These are phyloP conservation scores for Anableps anableps DNA, from an alignment of 2,797 vertebrate genomes.

Conservation along the genomic window DNA sequence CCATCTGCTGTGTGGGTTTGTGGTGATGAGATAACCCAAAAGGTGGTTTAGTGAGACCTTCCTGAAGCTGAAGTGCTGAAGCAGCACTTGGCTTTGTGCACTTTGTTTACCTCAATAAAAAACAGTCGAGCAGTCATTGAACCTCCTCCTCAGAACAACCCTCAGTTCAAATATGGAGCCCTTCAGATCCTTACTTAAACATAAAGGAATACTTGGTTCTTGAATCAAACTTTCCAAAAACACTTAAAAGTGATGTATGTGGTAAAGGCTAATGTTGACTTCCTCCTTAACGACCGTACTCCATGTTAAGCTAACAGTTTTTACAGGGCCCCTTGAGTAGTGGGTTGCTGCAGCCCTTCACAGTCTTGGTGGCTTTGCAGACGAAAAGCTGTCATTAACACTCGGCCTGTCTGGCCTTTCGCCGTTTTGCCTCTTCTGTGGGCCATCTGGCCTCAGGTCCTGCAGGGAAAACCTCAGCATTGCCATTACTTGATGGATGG, in stretches of 20 bases:
- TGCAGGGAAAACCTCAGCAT: constrained; percentile 37
- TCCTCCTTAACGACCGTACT: constrained; percentile 61
- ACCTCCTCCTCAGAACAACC: constrained; percentile 36
- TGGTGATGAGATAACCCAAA: constrained; percentile 44
- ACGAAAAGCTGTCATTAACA: constrained; percentile 52
- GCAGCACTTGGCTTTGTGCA: constrained; percentile 49
- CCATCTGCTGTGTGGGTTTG: constrained; percentile 20
- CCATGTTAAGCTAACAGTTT: constrained; percentile 69
- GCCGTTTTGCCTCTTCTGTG: constrained; percentile 25
- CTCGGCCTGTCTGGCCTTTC: constrained; percentile 38
- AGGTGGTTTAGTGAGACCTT: constrained; percentile 23
- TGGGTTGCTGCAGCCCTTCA: constrained; percentile 31
- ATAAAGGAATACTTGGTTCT: constrained; percentile 36
- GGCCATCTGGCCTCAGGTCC: constrained; percentile 15
- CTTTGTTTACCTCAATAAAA: constrained; percentile 62
- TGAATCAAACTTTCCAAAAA: constrained; percentile 66
- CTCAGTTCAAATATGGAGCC: constrained; percentile 52
- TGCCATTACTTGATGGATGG: constrained; percentile 49
- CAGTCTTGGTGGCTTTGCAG: constrained; percentile 37
- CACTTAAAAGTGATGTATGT: constrained; percentile 69
- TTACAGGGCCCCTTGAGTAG: constrained; percentile 53
- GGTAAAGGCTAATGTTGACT: constrained; percentile 55
- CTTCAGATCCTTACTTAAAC: constrained; percentile 54
- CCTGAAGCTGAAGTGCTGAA: constrained; percentile 54
- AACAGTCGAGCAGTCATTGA: constrained; percentile 49